Evolutionary conservation across 2,113 vertebrate species (phyloP).

Genomic region (Perca schrenkii): DNA sequence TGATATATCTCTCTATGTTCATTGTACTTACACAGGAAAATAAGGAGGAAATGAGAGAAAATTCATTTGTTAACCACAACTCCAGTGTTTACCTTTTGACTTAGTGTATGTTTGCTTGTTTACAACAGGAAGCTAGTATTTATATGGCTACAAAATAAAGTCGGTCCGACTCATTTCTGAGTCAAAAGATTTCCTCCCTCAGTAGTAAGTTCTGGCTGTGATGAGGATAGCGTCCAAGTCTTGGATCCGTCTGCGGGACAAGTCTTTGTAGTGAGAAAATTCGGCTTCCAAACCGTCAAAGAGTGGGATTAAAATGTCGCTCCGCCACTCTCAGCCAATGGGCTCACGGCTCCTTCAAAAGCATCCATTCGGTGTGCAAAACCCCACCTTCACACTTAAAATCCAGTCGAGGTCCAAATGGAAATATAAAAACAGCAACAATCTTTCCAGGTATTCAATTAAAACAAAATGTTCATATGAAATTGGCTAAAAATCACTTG

Average conservation of each 20-base stretch:
- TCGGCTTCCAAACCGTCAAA: slow-evolving; percentile 33
- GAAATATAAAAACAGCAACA: slow-evolving; percentile 22
- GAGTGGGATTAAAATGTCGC: slow-evolving; percentile 38
- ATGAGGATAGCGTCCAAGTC: slow-evolving; percentile 45
- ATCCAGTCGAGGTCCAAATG: slow-evolving; percentile 56
- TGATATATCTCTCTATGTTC: slow-evolving; percentile 75
- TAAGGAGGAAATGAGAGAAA: slow-evolving; percentile 58
- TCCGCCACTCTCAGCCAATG: background rate
- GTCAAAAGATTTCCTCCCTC: slow-evolving; percentile 70
- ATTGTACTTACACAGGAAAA: slow-evolving; percentile 74
- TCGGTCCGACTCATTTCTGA: slow-evolving; percentile 44
- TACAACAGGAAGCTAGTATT: slow-evolving; percentile 75
- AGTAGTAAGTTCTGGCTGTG: slow-evolving; percentile 81
- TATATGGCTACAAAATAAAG: slow-evolving; percentile 68
- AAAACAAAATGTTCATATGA: slow-evolving; percentile 16
- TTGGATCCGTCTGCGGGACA: slow-evolving; percentile 8
- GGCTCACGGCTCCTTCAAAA: slow-evolving; percentile 40
- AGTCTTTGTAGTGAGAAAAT: slow-evolving; percentile 32
- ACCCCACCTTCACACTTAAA: slow-evolving; percentile 42
- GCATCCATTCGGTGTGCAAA: slow-evolving; percentile 58
- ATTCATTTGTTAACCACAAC: slow-evolving; percentile 70
- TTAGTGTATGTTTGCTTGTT: slow-evolving; percentile 78
- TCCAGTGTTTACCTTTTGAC: slow-evolving; percentile 87
- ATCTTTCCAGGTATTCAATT: slow-evolving; percentile 19
- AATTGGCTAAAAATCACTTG: slow-evolving; percentile 19